These are phyloP conservation scores for Eupithecia dodoneata DNA, from an alignment of 2,888 invertebrate species.

Conservation along the genomic window DNA sequence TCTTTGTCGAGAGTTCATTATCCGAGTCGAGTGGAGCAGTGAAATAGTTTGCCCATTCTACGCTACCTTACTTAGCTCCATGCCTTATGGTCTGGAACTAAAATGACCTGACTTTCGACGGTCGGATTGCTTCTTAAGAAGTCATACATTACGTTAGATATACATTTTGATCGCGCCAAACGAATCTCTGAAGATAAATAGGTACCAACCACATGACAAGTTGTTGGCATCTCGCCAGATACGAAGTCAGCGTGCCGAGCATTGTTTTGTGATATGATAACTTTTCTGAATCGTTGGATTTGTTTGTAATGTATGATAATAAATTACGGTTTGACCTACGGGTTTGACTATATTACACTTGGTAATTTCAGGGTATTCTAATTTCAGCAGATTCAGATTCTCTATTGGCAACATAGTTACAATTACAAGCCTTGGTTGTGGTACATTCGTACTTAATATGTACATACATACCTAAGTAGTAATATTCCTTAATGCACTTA, in stretches of 20 bases:
- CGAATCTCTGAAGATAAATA: conserved; percentile 9
- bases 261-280: conserved; percentile 7
- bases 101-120: not conserved
- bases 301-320: not conserved
- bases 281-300: not conserved
- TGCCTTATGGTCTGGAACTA: no score
- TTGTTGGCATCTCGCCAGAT: not conserved
- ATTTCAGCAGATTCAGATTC: no score
- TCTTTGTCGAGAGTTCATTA: no score
- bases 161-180: conserved; percentile 4
- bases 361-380: not conserved
- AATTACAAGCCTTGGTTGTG: no score
- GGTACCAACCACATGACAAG: not conserved
- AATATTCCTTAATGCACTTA: no score
- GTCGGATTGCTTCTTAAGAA: not conserved
- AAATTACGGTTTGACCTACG: not conserved
- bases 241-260: not conserved
- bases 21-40: no score
- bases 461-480: no score
- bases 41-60: no score
- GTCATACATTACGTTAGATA: not conserved
- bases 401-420: no score
- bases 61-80: no score
- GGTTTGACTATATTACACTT: not conserved
- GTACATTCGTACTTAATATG: no score